Evolutionary conservation across 1,140 invertebrate species (phyloP).

Genomic region (Bombus waltoni): DNA sequence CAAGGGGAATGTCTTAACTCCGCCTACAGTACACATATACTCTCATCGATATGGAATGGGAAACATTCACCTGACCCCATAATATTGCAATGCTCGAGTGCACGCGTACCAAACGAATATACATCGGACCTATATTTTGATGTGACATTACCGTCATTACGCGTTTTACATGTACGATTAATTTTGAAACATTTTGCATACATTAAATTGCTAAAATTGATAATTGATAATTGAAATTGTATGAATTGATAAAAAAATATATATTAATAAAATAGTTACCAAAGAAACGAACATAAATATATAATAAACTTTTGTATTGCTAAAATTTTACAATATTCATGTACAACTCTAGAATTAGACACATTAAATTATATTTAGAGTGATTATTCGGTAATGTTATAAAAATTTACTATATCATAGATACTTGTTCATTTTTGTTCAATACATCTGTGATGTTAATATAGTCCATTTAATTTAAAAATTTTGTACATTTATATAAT

Average conservation of each 20-base stretch:
- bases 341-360: not conserved
- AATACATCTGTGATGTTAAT: conserved; percentile 3
- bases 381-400: not conserved
- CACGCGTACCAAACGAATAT: not conserved
- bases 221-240: too few species aligned
- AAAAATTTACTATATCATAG: not conserved
- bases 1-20: not conserved
- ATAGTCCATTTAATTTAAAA: not conserved
- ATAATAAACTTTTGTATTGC: not conserved
- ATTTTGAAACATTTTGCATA: not conserved
- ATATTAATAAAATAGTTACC: conserved; percentile 24
- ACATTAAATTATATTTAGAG: not conserved
- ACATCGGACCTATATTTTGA: not conserved
- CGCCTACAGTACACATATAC: not conserved
- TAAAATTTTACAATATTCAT: not conserved
- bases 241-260: not conserved
- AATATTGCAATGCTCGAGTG: not conserved
- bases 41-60: not conserved
- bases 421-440: conserved; percentile 7
- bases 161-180: not conserved
- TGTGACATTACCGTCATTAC: not conserved
- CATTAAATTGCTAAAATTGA: too few species aligned
- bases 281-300: conserved; percentile 56
- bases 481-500: conserved; percentile 31
- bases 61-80: not conserved